Base-by-base conservation (phyloP, 2,113 vertebrate genomes). In the Thalassarche chlororhynchos region DNA sequence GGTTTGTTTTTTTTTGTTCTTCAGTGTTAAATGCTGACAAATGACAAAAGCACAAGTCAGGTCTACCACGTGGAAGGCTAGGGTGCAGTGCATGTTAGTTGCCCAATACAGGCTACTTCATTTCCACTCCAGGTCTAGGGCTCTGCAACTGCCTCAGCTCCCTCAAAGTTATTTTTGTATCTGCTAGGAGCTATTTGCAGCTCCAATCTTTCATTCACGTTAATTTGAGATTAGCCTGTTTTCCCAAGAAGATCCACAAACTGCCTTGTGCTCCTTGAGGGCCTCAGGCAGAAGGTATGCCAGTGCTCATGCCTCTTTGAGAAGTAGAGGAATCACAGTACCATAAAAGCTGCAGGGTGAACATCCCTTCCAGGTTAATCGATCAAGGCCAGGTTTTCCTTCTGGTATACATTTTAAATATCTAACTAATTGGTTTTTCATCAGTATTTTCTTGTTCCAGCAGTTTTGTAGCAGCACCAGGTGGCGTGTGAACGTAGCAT, bases 401-500 rank as follows among this genome's bases (percentile, higher is more conserved):
- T 55, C 74, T 82, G 66, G 14, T 21, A 34, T 28, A 34, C 15
- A 29, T 79, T 47, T 69, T 57, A n/a, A 78, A 84, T 52, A 89
- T 57, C n/a, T 64, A 62, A 70, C 20, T 71, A 85, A 52, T 28
- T 75, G 55, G 60, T 47, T 60, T 71, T 95, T 47, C 52, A 52
- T 75, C 17, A 64, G 5, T n/a, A 13, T 84, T 75, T 82, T 78
- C 65, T 64, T 71, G 26, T 51, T 66, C 24, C 70, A 81, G 55
- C 12, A 58, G 60, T 47, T 71, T 78, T 84, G 60, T 42, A 75
- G 76, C 72, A 84, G 42, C 52, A 47, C 38, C 2, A 14, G 11
- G 25, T 20, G 6, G 20, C 74, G 40, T 17, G 32, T 62, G 68
- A 75, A 62, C 2, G 4, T 8, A 58, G 7, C 0, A 0, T 38